Evolutionary conservation across 2,888 invertebrate species (phyloP), one percentile per base, ranked within the genome.

Genomic region (Hyppa rectilinea): DNA sequence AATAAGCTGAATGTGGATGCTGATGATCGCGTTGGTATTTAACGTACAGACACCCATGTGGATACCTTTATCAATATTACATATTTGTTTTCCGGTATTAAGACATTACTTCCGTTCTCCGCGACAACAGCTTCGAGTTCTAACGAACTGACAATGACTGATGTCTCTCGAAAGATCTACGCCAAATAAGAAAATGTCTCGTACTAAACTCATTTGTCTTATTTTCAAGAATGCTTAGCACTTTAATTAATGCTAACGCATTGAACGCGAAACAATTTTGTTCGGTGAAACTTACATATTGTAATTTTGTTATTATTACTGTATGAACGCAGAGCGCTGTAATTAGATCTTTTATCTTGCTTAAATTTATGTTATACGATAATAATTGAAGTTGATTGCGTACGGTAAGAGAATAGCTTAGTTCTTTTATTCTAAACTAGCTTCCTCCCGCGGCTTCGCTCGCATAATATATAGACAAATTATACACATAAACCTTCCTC

Each of bases 111-210:
- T 38, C 38, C 29, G 63, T 43, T 55, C 56, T 49, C 20, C 40
- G 12, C 31, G 34, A 31, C 34, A 70, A 61, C 45, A 68, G 34
- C 40, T 64, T 56, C 53, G 66, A 83, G 40, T 60, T 17, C 85
- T 71, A 64, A 82, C n/a, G n/a, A 86, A 82, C 77, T 79, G 87
- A 87, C 87, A 75, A 80, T 87, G 87, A 88, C 73, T 82, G 82
- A 87, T 88, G 74, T 69, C 73, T 70, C 50, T 14, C 45, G 76
- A 71, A 74, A 71, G 60, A 75, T 83, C 78, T 80, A 40, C 53
- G 59, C 53, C 76, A 80, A 87, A 82, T 60, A 72, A 72, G 75
- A 85, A 81, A 82, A 77, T 75, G 79, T 82, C 83, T 75, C 75
- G 64, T 78, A 78, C 82, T 82, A 71, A 80, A 75, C 71, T 79